Conservation (phyloP, 2,797 vertebrate species). For the Alcedo quadribrachys region DNA sequence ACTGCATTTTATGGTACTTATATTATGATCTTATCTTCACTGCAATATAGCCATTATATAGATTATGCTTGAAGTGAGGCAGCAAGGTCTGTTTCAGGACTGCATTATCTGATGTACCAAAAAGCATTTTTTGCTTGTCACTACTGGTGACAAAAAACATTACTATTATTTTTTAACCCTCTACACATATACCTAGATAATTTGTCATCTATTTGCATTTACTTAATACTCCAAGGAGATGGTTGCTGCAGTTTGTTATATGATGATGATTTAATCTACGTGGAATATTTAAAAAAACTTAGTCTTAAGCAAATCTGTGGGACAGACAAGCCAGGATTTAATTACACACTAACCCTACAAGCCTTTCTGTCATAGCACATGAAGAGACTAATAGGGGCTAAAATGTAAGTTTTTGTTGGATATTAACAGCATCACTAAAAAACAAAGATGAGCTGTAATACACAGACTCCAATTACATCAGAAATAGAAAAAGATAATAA, state of each 20-base stretch:
- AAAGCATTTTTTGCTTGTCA: conserved; percentile 8
- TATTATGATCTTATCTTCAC: conserved; percentile 29
- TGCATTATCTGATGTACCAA: conserved; percentile 29
- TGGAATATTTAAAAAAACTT: conserved; percentile 9
- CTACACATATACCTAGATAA: background rate
- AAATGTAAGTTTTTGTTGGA: background rate
- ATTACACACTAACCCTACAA: background rate
- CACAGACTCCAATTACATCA: background rate
- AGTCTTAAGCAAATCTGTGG: background rate
- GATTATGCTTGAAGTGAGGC: conserved; percentile 38
- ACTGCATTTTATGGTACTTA: conserved; percentile 49
- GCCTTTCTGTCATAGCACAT: background rate
- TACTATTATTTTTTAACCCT: conserved; percentile 12
- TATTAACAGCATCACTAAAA: background rate
- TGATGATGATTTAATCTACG: background rate
- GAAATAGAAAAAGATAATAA: background rate
- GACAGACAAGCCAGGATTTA: background rate
- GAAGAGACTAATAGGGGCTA: background rate
- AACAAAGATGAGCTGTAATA: background rate
- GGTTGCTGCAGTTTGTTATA: background rate
- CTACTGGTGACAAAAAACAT: background rate
- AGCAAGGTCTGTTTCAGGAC: conserved; percentile 27
- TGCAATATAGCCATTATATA: conserved; percentile 33
- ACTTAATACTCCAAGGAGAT: background rate
- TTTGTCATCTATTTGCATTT: background rate